Evolutionary conservation across 1,140 invertebrate species (phyloP).

Genomic region (Pogonomyrmex barbatus): DNA sequence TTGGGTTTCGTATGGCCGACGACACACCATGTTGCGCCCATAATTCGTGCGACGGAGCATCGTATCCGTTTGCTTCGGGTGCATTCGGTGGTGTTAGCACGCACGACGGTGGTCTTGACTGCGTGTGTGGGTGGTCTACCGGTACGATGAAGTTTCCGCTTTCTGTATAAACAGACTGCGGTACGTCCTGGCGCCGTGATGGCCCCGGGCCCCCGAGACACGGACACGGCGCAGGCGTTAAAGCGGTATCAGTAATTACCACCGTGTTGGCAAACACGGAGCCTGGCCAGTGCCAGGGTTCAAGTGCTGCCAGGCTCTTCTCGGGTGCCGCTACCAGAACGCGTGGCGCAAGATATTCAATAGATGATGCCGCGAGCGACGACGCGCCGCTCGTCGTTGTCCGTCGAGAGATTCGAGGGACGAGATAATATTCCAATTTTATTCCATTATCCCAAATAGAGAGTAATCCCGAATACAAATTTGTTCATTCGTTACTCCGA

Average conservation of each 20-base stretch:
- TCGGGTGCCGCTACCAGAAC: slow-evolving; percentile 10
- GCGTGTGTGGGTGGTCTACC: slow-evolving; percentile 55
- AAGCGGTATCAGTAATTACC: slow-evolving; percentile 83
- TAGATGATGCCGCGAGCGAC: slow-evolving; percentile 25
- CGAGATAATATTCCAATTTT: slow-evolving; percentile 33
- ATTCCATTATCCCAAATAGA: slow-evolving; percentile 9
- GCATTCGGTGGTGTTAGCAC: slow-evolving; percentile 45
- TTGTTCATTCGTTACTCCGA: not conserved
- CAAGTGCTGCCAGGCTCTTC: slow-evolving; percentile 60
- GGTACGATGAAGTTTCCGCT: slow-evolving; percentile 72
- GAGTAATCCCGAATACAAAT: not conserved
- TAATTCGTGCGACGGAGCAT: slow-evolving; percentile 57
- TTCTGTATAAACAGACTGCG: slow-evolving; percentile 73
- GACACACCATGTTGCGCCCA: slow-evolving; percentile 11
- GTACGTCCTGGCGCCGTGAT: slow-evolving; percentile 60
- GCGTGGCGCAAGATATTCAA: slow-evolving; percentile 26
- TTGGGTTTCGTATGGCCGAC: slow-evolving; percentile 33
- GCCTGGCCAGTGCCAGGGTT: slow-evolving; percentile 49
- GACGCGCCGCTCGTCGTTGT: not conserved
- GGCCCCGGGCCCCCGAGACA: slow-evolving; percentile 52
- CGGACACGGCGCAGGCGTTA: slow-evolving; percentile 76
- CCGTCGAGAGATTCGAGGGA: slow-evolving; percentile 17
- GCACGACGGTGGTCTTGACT: slow-evolving; percentile 46
- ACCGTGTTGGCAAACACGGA: slow-evolving; percentile 79
- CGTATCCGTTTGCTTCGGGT: slow-evolving; percentile 63